These are phyloP conservation scores for Eupithecia exiguata DNA, from an alignment of 2,888 invertebrate genomes.

Conservation along the genomic window DNA sequence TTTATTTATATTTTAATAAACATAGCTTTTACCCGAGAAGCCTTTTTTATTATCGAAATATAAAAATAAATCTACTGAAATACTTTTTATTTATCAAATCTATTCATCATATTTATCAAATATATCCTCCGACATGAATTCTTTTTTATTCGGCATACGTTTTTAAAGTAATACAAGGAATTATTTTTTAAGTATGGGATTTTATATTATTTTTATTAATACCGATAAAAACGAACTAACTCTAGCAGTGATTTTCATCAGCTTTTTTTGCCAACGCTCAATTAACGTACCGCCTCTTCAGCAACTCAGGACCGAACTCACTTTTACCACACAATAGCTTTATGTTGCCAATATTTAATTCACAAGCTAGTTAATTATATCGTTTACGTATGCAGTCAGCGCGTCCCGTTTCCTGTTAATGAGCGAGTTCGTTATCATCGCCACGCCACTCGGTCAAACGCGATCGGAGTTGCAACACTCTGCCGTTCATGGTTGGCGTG, in stretches of 20 bases:
- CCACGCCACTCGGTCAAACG: conserved; percentile 32
- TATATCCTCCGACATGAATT: no score
- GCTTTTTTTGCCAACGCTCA: background rate
- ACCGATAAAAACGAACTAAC: background rate
- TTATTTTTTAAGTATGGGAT: no score
- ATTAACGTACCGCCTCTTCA: background rate
- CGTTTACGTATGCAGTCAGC: conserved; percentile 69
- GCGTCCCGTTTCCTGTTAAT: conserved; percentile 73
- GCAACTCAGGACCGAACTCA: background rate
- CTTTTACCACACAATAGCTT: conserved; percentile 22
- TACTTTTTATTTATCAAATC: no score
- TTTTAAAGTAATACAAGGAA: no score
- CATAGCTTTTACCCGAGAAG: no score
- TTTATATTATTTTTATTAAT: no score
- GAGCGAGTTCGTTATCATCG: conserved; percentile 54
- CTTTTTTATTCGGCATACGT: no score
- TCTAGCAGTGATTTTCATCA: background rate
- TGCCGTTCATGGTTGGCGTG: conserved; percentile 22
- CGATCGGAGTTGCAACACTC: conserved; percentile 31
- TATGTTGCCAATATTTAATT: conserved; percentile 27
- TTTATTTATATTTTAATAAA: no score
- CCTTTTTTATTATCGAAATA: no score
- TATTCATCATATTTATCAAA: no score
- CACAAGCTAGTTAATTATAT: conserved; percentile 20
- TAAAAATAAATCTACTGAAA: no score